Base-by-base conservation (phyloP, 2,888 invertebrate genomes). In the Xanthostigma xanthostigma region DNA sequence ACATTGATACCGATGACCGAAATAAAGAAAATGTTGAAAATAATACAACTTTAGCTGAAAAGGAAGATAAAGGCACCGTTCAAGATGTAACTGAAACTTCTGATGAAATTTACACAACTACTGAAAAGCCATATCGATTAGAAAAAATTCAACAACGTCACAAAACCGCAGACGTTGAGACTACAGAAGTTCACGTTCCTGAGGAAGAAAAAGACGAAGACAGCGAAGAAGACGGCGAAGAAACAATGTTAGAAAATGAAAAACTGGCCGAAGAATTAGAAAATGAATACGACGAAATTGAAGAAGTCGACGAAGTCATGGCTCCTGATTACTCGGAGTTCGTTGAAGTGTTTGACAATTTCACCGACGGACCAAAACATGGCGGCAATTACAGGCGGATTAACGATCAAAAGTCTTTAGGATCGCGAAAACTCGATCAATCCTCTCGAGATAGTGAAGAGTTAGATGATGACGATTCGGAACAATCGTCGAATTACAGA, bases 311-410 rank as follows among this genome's bases (percentile, higher is more conserved):
- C 33, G 13, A 34, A 12, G 34, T 41, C 27, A 27, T 13, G 37
- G 43, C 27, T 17, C 35, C 42, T 12, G 48, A 48, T 17, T 36
- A 48, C 8, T 48, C 43, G 3, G 48, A 48, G 27, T 38, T 37
- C n/a, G 48, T 48, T 33, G 48, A 48, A 42, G 14, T 48, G 14
- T 43, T 48, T 12, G 48, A 38, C 36, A 46, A 53, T 14, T 49
- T 51, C 45, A 47, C 51, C 27, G 49, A 41, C 42, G 53, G 54
- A 8, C 55, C 53, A 1, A 53, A 51, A 44, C 56, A 57, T 36
- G 57, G 56, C 9, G 56, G 56, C 5, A 56, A 57, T 42, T 57
- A 55, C 40, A 53, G 45, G 11, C 50, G 49, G 13, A 49, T 49
- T 9, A 39, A 34, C 14, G 41, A 41, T 37, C 48, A 44, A 40